A percentile compares a stretch with the other conserved stretches of the same genome.
phyloP scores from a whole-genome alignment of 2,113 vertebrate species.

The Leucopsar rothschildi region DNA sequence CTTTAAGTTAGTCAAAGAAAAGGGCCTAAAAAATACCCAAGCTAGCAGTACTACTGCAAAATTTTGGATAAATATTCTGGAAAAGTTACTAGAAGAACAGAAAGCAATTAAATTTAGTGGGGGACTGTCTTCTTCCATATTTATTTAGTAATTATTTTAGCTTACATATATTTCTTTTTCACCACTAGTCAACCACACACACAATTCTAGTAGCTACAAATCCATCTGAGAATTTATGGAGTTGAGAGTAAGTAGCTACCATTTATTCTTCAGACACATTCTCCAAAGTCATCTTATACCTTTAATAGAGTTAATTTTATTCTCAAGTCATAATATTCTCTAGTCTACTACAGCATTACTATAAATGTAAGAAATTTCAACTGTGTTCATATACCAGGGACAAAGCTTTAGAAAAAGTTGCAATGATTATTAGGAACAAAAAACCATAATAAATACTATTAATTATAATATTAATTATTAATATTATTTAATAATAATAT shows the following conservation, averaged over 20 bases:
- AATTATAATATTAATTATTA: too few relatives aligned
- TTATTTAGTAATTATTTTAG: neutral
- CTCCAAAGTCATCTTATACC: neutral
- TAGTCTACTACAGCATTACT: neutral
- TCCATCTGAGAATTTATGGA: neutral
- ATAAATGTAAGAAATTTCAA: neutral
- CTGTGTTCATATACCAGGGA: neutral
- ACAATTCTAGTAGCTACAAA: neutral
- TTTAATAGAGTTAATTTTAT: neutral
- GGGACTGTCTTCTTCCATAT: neutral
- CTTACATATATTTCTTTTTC: neutral
- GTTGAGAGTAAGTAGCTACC: neutral
- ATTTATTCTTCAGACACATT: neutral
- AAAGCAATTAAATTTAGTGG: neutral
- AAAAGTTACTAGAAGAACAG: neutral
- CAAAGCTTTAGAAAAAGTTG: neutral
- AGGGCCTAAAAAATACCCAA: neutral
- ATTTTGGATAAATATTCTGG: neutral
- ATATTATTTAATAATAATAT: too few relatives aligned
- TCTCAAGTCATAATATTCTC: neutral
- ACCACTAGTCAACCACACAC: neutral
- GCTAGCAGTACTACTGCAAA: neutral
- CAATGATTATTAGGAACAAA: neutral
- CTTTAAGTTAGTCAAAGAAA: neutral
- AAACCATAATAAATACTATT: neutral